Percentiles rank a stretch among this genome's conserved stretches.
These are phyloP conservation scores for Amblyteles armatorius DNA, from an alignment of 2,888 invertebrate species.

Conservation along the genomic window DNA sequence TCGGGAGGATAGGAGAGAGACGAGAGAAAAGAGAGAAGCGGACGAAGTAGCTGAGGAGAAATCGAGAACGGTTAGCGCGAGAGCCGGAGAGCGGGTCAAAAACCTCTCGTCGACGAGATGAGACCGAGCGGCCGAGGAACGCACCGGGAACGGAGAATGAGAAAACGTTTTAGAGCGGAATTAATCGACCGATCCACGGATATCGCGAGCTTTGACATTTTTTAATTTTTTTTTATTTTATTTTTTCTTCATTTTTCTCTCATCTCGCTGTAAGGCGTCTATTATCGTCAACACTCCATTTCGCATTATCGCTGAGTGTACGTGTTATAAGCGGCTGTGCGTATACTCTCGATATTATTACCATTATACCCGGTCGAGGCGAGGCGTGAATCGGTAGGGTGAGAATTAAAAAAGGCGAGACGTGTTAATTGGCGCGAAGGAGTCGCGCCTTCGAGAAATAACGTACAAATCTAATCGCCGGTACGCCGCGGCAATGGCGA, in stretches of 20 bases:
- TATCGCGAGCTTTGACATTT: constrained; percentile 38
- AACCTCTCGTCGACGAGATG: constrained; percentile 44
- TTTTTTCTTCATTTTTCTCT: background rate
- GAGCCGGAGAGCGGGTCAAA: constrained; percentile 39
- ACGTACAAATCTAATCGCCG: constrained; percentile 77
- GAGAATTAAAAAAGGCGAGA: constrained; percentile 60
- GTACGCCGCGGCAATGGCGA: constrained; percentile 66
- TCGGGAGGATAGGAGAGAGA: constrained; percentile 35
- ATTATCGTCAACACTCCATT: constrained; percentile 54
- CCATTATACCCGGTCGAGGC: constrained; percentile 27
- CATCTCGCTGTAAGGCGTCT: background rate
- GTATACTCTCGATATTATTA: constrained; percentile 50
- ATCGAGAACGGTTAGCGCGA: background rate
- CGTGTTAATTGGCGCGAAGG: constrained; percentile 78
- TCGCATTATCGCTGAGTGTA: constrained; percentile 60
- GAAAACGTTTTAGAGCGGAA: constrained; percentile 17
- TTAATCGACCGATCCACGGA: constrained; percentile 26
- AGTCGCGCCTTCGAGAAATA: constrained; percentile 68
- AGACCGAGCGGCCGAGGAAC: constrained; percentile 5
- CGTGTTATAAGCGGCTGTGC: constrained; percentile 17
- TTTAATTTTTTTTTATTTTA: background rate
- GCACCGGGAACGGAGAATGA: background rate
- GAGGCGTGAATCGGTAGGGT: constrained; percentile 22
- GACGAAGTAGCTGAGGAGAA: constrained; percentile 17
- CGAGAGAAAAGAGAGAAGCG: constrained; percentile 28